These are phyloP conservation scores for Kobus ellipsiprymnus DNA, from an alignment of 2,113 vertebrate species.

Conservation along the genomic window DNA sequence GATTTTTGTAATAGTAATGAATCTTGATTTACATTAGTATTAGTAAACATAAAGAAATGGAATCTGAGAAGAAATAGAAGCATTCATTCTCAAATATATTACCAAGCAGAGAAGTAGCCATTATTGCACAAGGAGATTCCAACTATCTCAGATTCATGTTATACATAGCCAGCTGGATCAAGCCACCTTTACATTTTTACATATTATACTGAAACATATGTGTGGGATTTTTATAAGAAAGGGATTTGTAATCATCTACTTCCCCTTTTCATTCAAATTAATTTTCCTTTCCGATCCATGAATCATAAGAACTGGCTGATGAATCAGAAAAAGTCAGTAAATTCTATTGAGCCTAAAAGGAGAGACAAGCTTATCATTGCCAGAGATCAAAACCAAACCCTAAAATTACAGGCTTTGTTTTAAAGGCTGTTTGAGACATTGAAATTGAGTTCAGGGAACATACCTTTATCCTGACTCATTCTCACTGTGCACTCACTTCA, in stretches of 20 bases:
- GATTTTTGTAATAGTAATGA: neutral
- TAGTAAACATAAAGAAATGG: neutral
- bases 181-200: neutral
- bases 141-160: neutral
- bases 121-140: neutral
- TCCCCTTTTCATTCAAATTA: conserved; percentile 52
- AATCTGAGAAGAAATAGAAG: neutral
- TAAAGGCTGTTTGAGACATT: conserved; percentile 33
- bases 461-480: conserved; percentile 56
- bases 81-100: neutral
- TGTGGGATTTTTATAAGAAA: conserved; percentile 32
- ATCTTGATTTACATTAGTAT: neutral
- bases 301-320: conserved; percentile 51
- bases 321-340: conserved; percentile 49
- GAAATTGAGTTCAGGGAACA: conserved; percentile 59
- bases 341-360: conserved; percentile 40
- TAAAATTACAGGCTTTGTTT: conserved; percentile 48
- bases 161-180: neutral
- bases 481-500: neutral
- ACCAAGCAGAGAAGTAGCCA: neutral
- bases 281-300: conserved; percentile 30
- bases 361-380: conserved; percentile 3
- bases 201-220: neutral
- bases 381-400: conserved; percentile 50
- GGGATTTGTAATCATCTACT: conserved; percentile 29